phyloP scores from a whole-genome alignment of 2,113 vertebrate genomes.

The Labeo rohita region DNA sequence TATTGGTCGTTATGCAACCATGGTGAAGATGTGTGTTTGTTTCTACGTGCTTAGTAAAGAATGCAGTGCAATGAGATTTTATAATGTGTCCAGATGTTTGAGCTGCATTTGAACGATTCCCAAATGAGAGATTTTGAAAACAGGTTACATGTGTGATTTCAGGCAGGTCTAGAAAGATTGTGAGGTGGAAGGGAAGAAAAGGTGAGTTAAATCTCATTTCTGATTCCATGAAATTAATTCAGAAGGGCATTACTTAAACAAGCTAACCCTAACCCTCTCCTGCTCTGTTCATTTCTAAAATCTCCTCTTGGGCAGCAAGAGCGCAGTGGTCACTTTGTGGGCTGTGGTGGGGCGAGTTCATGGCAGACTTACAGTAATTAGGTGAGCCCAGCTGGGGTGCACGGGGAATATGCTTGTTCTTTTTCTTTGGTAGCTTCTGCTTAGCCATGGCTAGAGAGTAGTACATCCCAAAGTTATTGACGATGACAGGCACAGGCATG shows the following conservation, averaged over 20 bases:
- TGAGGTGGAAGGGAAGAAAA: constrained; percentile 32
- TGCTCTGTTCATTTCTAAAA: constrained; percentile 93
- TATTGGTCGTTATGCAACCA: constrained; percentile 36
- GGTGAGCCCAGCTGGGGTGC: constrained; percentile 90
- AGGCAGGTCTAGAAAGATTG: constrained; percentile 37
- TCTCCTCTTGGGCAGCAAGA: constrained; percentile 83
- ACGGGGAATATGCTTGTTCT: constrained; percentile 93
- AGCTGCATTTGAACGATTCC: constrained; percentile 46
- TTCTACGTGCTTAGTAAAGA: neutral
- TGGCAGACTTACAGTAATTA: constrained; percentile 92
- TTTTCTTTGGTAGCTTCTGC: constrained; percentile 97
- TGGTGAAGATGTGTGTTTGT: constrained; percentile 43
- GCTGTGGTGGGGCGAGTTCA: constrained; percentile 92
- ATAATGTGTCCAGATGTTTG: constrained; percentile 42
- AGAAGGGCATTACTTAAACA: constrained; percentile 83
- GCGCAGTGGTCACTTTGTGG: constrained; percentile 91
- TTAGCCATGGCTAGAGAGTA: constrained; percentile 96
- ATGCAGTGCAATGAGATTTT: constrained; percentile 45
- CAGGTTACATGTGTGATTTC: constrained; percentile 31
- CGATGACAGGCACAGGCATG: constrained; percentile 93
- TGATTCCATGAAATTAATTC: constrained; percentile 20
- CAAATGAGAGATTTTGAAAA: constrained; percentile 50
- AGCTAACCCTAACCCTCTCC: too few species aligned
- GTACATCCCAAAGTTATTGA: constrained; percentile 96
- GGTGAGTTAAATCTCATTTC: constrained; percentile 47